These are phyloP conservation scores for Oeneis ivallda DNA, from an alignment of 2,888 invertebrate species.

Conservation along the genomic window DNA sequence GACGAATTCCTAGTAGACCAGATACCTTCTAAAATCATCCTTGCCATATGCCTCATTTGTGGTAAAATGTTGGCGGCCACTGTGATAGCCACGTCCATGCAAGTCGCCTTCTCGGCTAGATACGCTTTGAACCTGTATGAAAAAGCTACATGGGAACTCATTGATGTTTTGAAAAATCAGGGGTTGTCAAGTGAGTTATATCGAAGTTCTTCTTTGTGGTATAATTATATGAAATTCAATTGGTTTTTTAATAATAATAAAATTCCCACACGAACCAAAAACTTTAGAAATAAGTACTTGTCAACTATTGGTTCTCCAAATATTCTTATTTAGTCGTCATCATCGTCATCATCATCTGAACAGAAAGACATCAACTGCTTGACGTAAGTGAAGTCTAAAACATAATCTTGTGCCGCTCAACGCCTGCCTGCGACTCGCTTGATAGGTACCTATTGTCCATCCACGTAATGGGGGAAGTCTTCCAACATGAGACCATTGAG, in stretches of 20 bases:
- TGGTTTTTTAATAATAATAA: neutral
- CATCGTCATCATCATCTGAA: neutral
- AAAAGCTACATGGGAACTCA: slow-evolving; percentile 57
- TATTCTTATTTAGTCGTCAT: neutral
- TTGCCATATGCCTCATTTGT: slow-evolving; percentile 58
- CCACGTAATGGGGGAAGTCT: too few relatives aligned
- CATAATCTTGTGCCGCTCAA: too few relatives aligned
- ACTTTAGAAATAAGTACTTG: neutral
- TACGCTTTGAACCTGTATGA: slow-evolving; percentile 67
- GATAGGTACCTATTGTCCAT: too few relatives aligned
- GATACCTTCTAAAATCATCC: slow-evolving; percentile 53
- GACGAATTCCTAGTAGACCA: slow-evolving; percentile 63
- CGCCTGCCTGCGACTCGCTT: too few relatives aligned
- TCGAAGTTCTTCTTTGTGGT: too few relatives aligned
- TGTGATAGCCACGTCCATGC: slow-evolving; percentile 66
- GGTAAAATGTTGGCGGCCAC: slow-evolving; percentile 71
- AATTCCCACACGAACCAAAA: neutral
- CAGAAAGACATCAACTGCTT: too few relatives aligned
- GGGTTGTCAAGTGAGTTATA: slow-evolving; percentile 63
- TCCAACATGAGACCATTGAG: too few relatives aligned
- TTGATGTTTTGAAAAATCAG: slow-evolving; percentile 69
- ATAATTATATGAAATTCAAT: neutral
- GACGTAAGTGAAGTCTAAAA: too few relatives aligned
- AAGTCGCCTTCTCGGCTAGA: slow-evolving; percentile 65
- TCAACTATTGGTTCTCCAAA: neutral